Percentiles rank a stretch among this genome's conserved stretches.
Conservation (phyloP, 2,113 vertebrate species). For the Gymnogyps californianus region DNA sequence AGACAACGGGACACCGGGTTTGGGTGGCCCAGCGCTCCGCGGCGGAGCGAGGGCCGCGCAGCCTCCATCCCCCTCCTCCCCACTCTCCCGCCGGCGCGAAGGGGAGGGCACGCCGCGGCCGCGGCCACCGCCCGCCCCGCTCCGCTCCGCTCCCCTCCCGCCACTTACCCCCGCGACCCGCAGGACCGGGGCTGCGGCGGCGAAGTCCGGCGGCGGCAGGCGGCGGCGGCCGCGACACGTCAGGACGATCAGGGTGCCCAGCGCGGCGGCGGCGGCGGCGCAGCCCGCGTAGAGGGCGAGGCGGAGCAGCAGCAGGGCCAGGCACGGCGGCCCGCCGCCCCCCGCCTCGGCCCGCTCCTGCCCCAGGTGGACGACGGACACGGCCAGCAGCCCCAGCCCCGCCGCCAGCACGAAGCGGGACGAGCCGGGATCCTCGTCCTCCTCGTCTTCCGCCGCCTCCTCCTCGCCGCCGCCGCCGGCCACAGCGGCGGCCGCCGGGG, state of each 20-base stretch:
- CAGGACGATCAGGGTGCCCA: conserved; percentile 59
- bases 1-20: not conserved
- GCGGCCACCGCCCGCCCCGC: not conserved
- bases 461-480: not conserved
- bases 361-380: conserved; percentile 21
- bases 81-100: not conserved
- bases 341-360: not conserved
- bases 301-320: conserved; percentile 42
- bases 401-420: conserved; percentile 33
- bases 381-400: conserved; percentile 24
- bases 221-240: conserved; percentile 1
- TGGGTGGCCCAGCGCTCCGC: not conserved
- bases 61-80: not conserved
- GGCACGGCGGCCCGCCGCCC: not conserved
- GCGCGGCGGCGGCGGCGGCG: conserved; percentile 46
- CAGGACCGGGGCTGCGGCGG: not conserved
- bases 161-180: not conserved
- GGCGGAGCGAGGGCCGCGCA: not conserved
- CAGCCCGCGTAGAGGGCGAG: conserved; percentile 61
- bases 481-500: not conserved
- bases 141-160: not conserved
- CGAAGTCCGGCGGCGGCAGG: conserved; percentile 55
- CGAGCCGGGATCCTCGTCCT: not conserved
- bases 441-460: conserved; percentile 18
- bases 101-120: not conserved